phyloP scores from a whole-genome alignment of 2,888 invertebrate species.

The Leptinotarsa tumamoca region DNA sequence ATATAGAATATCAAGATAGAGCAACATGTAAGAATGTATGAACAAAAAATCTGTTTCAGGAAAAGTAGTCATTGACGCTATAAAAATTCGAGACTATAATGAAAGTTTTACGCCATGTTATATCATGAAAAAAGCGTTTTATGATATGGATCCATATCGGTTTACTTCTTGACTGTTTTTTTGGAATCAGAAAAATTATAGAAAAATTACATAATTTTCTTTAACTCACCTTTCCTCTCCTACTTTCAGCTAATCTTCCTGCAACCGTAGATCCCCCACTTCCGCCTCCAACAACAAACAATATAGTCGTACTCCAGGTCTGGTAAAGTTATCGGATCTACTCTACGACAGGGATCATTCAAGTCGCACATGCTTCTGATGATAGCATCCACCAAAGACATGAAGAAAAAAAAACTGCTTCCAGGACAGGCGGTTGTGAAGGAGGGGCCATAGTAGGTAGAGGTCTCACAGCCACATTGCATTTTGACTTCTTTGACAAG shows the following conservation, averaged over 20 bases:
- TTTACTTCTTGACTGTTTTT: too few relatives aligned
- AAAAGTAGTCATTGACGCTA: too few relatives aligned
- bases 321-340: constrained; percentile 65
- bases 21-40: too few relatives aligned
- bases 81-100: too few relatives aligned
- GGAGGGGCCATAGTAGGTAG: constrained; percentile 65
- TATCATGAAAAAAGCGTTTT: too few relatives aligned
- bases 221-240: constrained; percentile 63
- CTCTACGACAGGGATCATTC: constrained; percentile 71
- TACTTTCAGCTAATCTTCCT: constrained; percentile 73
- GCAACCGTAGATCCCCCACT: constrained; percentile 75
- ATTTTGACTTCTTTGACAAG: constrained; percentile 34
- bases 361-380: constrained; percentile 68
- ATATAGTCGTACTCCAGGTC: constrained; percentile 56
- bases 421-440: constrained; percentile 70
- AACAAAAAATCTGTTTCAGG: too few relatives aligned
- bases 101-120: too few relatives aligned
- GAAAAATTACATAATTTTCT: not conserved
- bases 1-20: too few relatives aligned
- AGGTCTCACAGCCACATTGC: constrained; percentile 28
- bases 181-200: too few relatives aligned
- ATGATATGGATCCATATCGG: too few relatives aligned
- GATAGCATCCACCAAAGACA: constrained; percentile 73
- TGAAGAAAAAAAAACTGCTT: constrained; percentile 72
- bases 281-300: constrained; percentile 74